A percentile compares a stretch with the other conserved stretches of the same genome.
Evolutionary conservation across 2,797 vertebrate genomes (phyloP).

Genomic region (Falco peregrinus): DNA sequence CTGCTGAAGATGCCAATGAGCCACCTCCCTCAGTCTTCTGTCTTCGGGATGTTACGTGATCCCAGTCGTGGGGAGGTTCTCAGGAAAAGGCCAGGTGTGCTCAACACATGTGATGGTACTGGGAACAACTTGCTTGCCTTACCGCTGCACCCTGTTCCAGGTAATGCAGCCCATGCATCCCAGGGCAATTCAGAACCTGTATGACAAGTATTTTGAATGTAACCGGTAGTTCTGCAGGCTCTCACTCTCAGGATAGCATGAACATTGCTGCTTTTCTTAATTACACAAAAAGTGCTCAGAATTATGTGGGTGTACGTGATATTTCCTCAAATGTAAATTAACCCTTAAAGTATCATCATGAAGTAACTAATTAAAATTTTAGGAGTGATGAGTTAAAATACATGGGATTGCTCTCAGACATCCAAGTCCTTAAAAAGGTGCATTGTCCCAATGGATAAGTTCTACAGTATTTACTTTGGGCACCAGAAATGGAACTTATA

Average conservation of each 20-base stretch:
- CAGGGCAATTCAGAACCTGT: slow-evolving; percentile 54
- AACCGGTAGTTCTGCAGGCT: neutral
- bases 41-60: fast-evolving
- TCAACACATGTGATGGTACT: neutral
- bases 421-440: neutral
- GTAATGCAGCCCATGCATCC: neutral
- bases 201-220: neutral
- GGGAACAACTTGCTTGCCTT: neutral
- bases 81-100: neutral
- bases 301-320: neutral
- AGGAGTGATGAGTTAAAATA: neutral
- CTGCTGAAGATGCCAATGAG: neutral
- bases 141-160: slow-evolving; percentile 13
- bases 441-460: neutral
- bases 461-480: neutral
- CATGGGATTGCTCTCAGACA: neutral
- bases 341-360: neutral
- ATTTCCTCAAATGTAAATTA: slow-evolving; percentile 43
- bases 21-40: neutral
- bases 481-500: neutral
- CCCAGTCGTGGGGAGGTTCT: neutral
- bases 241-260: neutral
- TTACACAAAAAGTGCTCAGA: neutral
- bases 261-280: slow-evolving; percentile 9
- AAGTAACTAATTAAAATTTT: neutral